phyloP scores from a whole-genome alignment of 2,113 vertebrate genomes.

The Odocoileus virginianus region DNA sequence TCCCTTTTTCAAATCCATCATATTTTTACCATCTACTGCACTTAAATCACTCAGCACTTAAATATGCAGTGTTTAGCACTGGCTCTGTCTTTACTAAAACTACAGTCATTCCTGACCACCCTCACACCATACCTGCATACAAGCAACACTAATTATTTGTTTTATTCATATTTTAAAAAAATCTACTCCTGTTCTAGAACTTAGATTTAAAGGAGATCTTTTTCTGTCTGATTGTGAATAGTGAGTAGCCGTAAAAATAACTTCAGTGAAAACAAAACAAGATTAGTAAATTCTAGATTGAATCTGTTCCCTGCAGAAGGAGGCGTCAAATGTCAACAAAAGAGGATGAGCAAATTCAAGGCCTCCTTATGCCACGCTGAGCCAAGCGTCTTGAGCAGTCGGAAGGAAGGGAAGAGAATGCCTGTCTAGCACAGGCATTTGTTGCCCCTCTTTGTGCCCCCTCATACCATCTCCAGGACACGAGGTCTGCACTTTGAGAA shows the following conservation, averaged over 20 bases:
- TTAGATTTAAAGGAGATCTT: neutral
- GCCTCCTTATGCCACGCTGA: neutral
- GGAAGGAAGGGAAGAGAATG: neutral
- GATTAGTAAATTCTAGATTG: neutral
- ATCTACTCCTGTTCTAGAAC: neutral
- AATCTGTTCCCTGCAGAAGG: neutral
- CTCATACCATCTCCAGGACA: neutral
- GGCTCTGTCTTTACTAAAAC: neutral
- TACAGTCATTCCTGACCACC: neutral
- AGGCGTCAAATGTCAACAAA: neutral
- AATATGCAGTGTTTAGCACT: neutral
- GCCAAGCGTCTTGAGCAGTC: neutral
- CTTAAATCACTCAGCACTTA: neutral
- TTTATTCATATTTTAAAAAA: neutral
- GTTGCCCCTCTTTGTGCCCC: neutral
- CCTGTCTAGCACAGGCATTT: neutral
- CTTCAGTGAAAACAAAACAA: neutral
- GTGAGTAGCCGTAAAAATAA: neutral
- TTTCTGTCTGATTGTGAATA: neutral
- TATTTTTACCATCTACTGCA: neutral
- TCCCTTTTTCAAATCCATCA: neutral
- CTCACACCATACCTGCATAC: neutral
- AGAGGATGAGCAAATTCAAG: neutral
- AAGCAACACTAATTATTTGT: neutral
- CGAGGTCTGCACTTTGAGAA: neutral